Evolutionary conservation across 2,113 vertebrate species (phyloP).

Genomic region (Ginglymostoma cirratum): DNA sequence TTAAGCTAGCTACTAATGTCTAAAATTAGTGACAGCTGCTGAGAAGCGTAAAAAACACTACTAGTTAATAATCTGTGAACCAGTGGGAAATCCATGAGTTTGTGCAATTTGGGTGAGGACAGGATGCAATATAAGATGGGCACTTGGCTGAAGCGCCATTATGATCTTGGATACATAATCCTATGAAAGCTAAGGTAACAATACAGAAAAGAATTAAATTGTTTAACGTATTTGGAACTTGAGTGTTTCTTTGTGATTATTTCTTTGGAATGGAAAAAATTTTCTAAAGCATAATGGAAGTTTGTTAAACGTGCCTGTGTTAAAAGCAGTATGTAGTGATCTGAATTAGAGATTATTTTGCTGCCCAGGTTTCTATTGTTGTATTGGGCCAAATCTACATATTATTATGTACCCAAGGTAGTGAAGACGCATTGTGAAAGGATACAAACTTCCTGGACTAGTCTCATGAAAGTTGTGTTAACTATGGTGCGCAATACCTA

Average conservation of each 20-base stretch:
- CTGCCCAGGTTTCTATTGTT: not conserved
- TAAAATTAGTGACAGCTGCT: too few relatives aligned
- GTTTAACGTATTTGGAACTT: not conserved
- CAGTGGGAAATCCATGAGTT: not conserved
- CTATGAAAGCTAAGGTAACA: not conserved
- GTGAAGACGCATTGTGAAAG: not conserved
- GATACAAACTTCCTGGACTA: not conserved
- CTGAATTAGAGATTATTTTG: not conserved
- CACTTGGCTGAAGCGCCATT: not conserved
- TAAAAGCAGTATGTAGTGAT: not conserved
- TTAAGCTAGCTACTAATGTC: too few relatives aligned
- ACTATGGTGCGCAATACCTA: not conserved
- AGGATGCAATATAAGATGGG: not conserved
- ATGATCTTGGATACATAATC: not conserved
- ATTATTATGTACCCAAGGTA: not conserved
- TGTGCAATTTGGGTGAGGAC: not conserved
- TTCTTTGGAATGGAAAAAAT: not conserved
- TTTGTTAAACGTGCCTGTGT: not conserved
- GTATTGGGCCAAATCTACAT: not conserved
- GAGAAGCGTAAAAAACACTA: not conserved
- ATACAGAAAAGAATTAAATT: not conserved
- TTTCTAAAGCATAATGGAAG: not conserved
- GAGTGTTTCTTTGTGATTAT: not conserved
- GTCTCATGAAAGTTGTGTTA: not conserved
- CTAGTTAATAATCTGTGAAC: not conserved